These are phyloP conservation scores for Pseudomyrmex concolor DNA, from an alignment of 1,140 invertebrate species.

Conservation along the genomic window DNA sequence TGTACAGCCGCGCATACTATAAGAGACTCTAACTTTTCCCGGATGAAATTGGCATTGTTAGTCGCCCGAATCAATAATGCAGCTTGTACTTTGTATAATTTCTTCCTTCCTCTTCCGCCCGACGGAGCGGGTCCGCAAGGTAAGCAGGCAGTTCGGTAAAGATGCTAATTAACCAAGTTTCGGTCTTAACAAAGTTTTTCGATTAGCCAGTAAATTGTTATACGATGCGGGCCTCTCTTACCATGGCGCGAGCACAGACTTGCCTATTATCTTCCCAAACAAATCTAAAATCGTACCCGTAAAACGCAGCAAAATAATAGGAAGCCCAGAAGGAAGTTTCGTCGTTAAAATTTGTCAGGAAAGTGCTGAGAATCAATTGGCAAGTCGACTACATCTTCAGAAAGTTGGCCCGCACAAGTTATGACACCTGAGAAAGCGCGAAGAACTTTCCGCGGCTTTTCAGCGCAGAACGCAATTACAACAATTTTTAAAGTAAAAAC, in stretches of 20 bases:
- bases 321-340: constrained; percentile 79
- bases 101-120: constrained; percentile 60
- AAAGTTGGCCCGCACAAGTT: constrained; percentile 40
- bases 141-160: constrained; percentile 76
- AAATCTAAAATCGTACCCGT: constrained; percentile 78
- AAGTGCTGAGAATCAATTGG: constrained; percentile 67
- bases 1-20: constrained; percentile 28
- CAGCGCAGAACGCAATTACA: constrained; percentile 42
- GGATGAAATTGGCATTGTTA: constrained; percentile 65
- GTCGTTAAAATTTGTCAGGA: constrained; percentile 78
- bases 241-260: constrained; percentile 66
- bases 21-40: constrained; percentile 31
- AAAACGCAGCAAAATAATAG: constrained; percentile 80
- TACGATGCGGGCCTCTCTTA: constrained; percentile 73
- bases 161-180: constrained; percentile 85
- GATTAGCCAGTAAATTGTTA: constrained; percentile 84
- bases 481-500: constrained; percentile 1
- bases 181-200: constrained; percentile 83
- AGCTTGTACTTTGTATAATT: constrained; percentile 75
- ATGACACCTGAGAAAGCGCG: constrained; percentile 43
- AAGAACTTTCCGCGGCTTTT: constrained; percentile 34
- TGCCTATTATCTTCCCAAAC: constrained; percentile 79
- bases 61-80: constrained; percentile 62
- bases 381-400: constrained; percentile 48
- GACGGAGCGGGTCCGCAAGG: constrained; percentile 64